These are phyloP conservation scores for Bellardia bayeri DNA, from an alignment of 2,888 invertebrate genomes.

Conservation along the genomic window DNA sequence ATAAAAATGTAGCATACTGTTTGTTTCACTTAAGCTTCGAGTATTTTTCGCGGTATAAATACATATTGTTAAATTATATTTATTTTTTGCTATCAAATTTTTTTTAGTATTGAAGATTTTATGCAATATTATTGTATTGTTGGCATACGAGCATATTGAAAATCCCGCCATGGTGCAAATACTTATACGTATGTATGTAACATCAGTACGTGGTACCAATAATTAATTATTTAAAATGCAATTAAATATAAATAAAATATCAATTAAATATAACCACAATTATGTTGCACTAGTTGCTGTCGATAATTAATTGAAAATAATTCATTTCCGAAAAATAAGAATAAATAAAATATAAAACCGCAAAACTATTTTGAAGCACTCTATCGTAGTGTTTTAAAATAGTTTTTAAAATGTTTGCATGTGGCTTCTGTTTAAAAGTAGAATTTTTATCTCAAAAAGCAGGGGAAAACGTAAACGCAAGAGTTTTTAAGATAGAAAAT, in stretches of 20 bases:
- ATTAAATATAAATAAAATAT: conserved; percentile 37
- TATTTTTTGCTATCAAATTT: too few relatives aligned
- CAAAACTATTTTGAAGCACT: conserved; percentile 5
- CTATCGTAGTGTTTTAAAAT: neutral
- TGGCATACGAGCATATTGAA: too few relatives aligned
- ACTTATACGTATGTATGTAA: neutral
- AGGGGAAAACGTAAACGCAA: neutral
- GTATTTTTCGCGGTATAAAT: too few relatives aligned
- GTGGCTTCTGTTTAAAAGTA: too few relatives aligned
- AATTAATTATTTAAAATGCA: conserved; percentile 22
- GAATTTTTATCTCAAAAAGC: neutral
- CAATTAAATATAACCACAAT: conserved; percentile 39
- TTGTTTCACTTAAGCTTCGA: too few relatives aligned
- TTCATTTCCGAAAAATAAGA: neutral
- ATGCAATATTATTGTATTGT: too few relatives aligned
- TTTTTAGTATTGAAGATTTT: too few relatives aligned
- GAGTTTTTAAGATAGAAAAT: neutral
- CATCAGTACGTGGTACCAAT: neutral
- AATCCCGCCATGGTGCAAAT: neutral
- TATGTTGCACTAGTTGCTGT: neutral
- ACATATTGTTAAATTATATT: too few relatives aligned
- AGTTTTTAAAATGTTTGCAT: neutral
- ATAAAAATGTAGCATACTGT: too few relatives aligned
- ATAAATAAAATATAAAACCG: conserved; percentile 4
- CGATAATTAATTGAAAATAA: conserved; percentile 18